These are phyloP conservation scores for Hipparchia semele DNA, from an alignment of 2,888 invertebrate species.

Conservation along the genomic window DNA sequence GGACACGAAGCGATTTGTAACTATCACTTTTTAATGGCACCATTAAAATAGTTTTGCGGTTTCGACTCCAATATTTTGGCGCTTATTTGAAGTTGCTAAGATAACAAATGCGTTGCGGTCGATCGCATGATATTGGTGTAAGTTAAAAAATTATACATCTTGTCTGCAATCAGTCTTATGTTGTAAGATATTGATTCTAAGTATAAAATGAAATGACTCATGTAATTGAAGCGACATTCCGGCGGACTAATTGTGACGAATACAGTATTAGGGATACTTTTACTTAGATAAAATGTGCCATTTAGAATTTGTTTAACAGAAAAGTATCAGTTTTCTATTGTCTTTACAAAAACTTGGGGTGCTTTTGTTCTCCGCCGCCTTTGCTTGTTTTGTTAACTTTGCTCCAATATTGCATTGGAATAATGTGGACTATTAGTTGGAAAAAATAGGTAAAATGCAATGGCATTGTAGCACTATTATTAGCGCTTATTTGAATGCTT, in stretches of 20 bases:
- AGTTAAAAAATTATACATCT: conserved; percentile 64
- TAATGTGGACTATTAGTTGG: conserved; percentile 44
- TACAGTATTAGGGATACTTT: conserved; percentile 49
- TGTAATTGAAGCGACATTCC: conserved; percentile 49
- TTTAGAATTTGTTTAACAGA: conserved; percentile 55
- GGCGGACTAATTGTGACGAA: conserved; percentile 28
- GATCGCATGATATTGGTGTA: conserved; percentile 53
- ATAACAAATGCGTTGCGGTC: conserved; percentile 72
- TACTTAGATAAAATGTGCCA: conserved; percentile 48
- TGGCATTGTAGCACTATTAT: too few species aligned
- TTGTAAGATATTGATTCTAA: conserved; percentile 44
- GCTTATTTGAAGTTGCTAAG: conserved; percentile 49
- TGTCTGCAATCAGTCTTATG: conserved; percentile 54
- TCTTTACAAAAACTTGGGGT: conserved; percentile 53
- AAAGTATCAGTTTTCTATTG: conserved; percentile 67
- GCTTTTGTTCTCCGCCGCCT: conserved; percentile 57
- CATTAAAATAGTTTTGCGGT: conserved; percentile 77
- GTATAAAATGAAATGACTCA: conserved; percentile 40
- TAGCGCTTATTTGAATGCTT: too few species aligned
- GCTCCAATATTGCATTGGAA: conserved; percentile 45
- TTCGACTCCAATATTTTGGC: conserved; percentile 67
- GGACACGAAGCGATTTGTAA: conserved; percentile 62
- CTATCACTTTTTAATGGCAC: conserved; percentile 78
- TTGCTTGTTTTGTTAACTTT: conserved; percentile 53
- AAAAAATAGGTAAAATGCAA: neutral